Conservation (phyloP, 2,888 invertebrate genomes). For the Acanthoscelides obtectus region DNA sequence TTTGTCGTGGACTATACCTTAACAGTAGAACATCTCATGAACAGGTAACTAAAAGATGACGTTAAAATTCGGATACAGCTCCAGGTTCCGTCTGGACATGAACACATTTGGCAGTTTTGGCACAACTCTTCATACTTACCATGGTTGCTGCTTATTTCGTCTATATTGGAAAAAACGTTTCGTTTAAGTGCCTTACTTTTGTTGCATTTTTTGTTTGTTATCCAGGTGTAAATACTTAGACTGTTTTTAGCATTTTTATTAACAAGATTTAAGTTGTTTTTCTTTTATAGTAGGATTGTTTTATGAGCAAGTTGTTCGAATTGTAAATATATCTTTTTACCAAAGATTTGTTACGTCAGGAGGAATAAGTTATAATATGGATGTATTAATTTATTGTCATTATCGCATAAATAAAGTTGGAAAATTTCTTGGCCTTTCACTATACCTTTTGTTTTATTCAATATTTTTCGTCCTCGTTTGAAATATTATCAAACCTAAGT, state of each 20-base stretch:
- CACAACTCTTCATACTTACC: too few species aligned
- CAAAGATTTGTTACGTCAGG: neutral
- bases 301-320: constrained; percentile 5
- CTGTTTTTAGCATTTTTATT: constrained; percentile 2
- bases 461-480: too few species aligned
- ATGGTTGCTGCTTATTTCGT: neutral
- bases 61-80: too few species aligned
- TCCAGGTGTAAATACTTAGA: neutral
- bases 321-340: constrained; percentile 9
- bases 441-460: too few species aligned
- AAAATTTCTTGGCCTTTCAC: too few species aligned
- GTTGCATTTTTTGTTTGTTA: constrained; percentile 11
- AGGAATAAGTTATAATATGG: neutral
- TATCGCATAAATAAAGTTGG: neutral
- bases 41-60: too few species aligned
- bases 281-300: constrained; percentile 5
- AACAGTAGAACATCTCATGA: too few species aligned
- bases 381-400: neutral
- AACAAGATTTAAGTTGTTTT: constrained; percentile 9
- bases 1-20: too few species aligned
- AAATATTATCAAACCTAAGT: too few species aligned
- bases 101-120: too few species aligned
- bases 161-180: neutral
- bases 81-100: too few species aligned
- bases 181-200: constrained; percentile 11